These are phyloP conservation scores for Rutilus rutilus DNA, from an alignment of 2,113 vertebrate species.

Conservation along the genomic window DNA sequence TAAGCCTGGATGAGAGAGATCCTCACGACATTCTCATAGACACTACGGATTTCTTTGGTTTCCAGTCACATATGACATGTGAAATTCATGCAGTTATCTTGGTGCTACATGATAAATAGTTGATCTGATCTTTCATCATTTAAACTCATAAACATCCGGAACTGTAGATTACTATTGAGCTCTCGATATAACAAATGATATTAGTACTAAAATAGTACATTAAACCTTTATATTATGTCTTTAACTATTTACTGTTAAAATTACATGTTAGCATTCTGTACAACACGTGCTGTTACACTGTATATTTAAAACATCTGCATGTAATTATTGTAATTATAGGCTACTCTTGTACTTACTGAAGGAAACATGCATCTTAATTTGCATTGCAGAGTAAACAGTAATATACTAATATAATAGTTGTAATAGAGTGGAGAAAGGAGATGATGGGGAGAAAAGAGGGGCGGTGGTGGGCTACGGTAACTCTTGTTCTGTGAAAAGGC, in stretches of 20 bases:
- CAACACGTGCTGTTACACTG: neutral
- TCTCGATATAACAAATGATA: neutral
- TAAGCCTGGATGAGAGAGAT: conserved; percentile 52
- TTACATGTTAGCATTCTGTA: neutral
- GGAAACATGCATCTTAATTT: neutral
- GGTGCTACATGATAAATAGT: neutral
- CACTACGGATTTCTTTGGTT: neutral
- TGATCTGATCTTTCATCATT: neutral
- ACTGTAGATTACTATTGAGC: neutral
- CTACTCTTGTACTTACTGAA: neutral
- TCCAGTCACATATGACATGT: neutral
- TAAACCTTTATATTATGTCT: neutral
- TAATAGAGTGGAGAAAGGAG: neutral
- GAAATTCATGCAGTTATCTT: neutral
- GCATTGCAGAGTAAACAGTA: neutral
- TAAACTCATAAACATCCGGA: neutral
- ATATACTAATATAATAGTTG: neutral
- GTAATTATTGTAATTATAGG: neutral
- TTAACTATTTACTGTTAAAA: neutral
- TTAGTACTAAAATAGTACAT: neutral
- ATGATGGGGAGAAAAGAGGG: neutral
- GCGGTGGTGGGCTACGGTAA: too few species aligned
- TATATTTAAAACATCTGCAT: neutral
- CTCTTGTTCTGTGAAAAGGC: too few species aligned
- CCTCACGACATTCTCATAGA: conserved; percentile 14